phyloP scores from a whole-genome alignment of 2,888 invertebrate species.

The Stomorhina lunata region DNA sequence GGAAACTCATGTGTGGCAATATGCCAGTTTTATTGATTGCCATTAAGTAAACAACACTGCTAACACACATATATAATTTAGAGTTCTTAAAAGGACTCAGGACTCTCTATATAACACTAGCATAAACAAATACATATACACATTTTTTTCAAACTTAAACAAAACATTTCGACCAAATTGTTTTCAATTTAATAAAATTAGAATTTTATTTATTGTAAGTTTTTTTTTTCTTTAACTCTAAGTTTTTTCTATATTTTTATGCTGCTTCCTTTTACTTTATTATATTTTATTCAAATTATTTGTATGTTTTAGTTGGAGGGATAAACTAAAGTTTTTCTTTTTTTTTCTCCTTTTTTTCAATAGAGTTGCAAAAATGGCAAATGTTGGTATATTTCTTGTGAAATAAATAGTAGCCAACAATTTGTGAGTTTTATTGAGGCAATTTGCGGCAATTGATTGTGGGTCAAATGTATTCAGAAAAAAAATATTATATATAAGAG shows the following conservation, averaged over 20 bases:
- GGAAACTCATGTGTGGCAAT: conserved; percentile 49
- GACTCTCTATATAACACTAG: too few relatives aligned
- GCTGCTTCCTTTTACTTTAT: neutral
- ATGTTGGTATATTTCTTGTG: neutral
- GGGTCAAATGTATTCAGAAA: conserved; percentile 20
- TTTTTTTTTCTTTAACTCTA: neutral
- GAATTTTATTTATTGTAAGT: conserved; percentile 52
- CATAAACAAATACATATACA: neutral
- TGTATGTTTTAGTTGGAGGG: neutral
- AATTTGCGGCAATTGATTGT: conserved; percentile 35
- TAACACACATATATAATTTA: neutral
- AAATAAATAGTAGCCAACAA: conserved; percentile 1
- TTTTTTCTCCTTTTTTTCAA: neutral
- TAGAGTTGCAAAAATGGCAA: neutral
- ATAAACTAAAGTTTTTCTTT: neutral
- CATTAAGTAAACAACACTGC: conserved; percentile 8
- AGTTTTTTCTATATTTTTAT: neutral
- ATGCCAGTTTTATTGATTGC: conserved; percentile 64
- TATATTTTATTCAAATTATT: conserved; percentile 4
- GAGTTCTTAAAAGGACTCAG: too few relatives aligned
- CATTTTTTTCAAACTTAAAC: conserved; percentile 9
- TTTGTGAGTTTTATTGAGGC: conserved; percentile 47
- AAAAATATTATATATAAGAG: too few relatives aligned
- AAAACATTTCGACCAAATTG: conserved; percentile 59
- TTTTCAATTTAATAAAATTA: conserved; percentile 65